Evolutionary conservation across 2,797 vertebrate genomes (phyloP).

Genomic region (Trachops cirrhosus): DNA sequence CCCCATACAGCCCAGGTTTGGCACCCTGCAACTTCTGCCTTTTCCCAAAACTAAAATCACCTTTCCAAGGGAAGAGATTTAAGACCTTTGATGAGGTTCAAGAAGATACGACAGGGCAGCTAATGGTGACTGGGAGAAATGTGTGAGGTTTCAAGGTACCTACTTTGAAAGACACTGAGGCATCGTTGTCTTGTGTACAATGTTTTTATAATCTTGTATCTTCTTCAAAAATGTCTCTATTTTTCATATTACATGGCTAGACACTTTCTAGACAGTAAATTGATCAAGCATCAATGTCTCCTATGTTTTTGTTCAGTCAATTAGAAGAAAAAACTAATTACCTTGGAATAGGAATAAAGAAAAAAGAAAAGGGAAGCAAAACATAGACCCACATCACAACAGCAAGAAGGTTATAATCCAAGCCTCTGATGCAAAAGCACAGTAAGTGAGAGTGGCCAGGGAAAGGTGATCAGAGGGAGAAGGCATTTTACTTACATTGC

Average conservation of each 20-base stretch:
- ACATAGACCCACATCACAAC: neutral
- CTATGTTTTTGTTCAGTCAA: neutral
- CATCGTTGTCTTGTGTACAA: neutral
- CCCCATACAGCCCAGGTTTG: neutral
- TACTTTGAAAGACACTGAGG: neutral
- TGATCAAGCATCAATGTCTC: neutral
- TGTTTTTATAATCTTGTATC: neutral
- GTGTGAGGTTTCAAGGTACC: neutral
- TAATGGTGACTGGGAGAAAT: neutral
- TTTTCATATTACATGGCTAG: neutral
- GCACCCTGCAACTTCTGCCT: neutral
- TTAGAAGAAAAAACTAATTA: neutral
- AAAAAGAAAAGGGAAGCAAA: neutral
- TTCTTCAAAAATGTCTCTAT: neutral
- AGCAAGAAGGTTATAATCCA: neutral
- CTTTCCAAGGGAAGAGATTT: neutral
- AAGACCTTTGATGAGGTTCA: neutral
- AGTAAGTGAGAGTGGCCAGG: neutral
- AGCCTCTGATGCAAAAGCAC: rapidly evolving
- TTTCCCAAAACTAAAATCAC: neutral
- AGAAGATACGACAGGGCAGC: neutral
- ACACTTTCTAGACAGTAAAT: neutral
- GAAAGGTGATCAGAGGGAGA: neutral
- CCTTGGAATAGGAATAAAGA: neutral
- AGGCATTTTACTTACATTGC: rapidly evolving